Conservation (phyloP, 2,113 vertebrate genomes). For the Haplochromis burtoni region DNA sequence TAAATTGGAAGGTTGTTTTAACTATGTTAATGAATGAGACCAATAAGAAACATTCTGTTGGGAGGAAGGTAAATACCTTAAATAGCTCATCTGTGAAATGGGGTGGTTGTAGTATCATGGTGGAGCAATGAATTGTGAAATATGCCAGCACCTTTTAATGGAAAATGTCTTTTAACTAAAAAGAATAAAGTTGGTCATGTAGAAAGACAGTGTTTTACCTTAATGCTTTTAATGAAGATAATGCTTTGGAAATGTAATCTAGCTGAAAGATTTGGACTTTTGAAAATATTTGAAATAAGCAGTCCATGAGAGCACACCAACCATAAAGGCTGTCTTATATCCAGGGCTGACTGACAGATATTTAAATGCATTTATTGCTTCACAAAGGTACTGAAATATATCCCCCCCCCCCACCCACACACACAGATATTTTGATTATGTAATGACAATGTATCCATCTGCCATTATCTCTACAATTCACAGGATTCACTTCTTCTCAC, state of each 20-base stretch:
- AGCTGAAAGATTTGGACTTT: neutral
- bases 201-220: neutral
- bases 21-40: neutral
- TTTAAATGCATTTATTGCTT: neutral
- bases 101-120: neutral
- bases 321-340: neutral
- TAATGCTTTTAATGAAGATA: neutral
- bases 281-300: neutral
- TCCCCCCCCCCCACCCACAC: fast-evolving
- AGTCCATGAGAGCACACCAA: neutral
- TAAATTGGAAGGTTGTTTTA: fast-evolving
- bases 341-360: neutral
- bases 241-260: neutral
- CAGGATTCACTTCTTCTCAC: neutral
- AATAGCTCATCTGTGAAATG: neutral
- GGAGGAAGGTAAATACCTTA: neutral
- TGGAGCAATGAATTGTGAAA: neutral
- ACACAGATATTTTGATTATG: neutral
- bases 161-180: neutral
- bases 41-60: neutral
- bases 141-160: neutral
- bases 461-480: neutral
- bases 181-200: neutral
- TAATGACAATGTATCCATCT: neutral
- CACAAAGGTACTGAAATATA: neutral